A percentile compares a stretch with the other conserved stretches of the same genome.
These are phyloP conservation scores for Anguilla obscura DNA, from an alignment of 2,797 vertebrate genomes.

Conservation along the genomic window DNA sequence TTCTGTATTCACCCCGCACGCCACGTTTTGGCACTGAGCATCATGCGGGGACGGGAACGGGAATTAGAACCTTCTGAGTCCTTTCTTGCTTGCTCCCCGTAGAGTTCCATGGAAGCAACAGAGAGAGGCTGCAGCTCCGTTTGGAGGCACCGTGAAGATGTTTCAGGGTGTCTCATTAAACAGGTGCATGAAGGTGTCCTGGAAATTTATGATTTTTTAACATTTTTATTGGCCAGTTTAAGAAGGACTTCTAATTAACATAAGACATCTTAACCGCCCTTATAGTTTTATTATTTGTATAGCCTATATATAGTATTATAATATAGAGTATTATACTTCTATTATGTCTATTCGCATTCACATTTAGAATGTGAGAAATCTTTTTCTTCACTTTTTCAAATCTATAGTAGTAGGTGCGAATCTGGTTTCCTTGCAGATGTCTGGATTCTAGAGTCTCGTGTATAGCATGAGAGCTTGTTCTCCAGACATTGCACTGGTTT, in stretches of 20 bases:
- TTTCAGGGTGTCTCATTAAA: not conserved
- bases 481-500: not conserved
- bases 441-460: not conserved
- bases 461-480: not conserved
- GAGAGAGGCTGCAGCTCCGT: not conserved
- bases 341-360: not conserved
- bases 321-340: not conserved
- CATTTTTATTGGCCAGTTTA: not conserved
- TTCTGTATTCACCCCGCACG: slow-evolving; percentile 14
- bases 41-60: not conserved
- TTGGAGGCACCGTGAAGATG: not conserved
- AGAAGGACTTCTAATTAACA: not conserved
- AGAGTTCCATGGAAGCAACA: not conserved
- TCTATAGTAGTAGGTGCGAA: not conserved
- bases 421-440: not conserved
- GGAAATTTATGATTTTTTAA: not conserved
- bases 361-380: not conserved
- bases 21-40: not conserved
- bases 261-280: not conserved
- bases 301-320: not conserved
- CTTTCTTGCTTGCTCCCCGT: not conserved
- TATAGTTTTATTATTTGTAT: not conserved
- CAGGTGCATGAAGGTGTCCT: not conserved
- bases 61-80: slow-evolving; percentile 27
- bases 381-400: not conserved